Evolutionary conservation across 2,888 invertebrate genomes (phyloP).

Genomic region (Amphipyra berbera): DNA sequence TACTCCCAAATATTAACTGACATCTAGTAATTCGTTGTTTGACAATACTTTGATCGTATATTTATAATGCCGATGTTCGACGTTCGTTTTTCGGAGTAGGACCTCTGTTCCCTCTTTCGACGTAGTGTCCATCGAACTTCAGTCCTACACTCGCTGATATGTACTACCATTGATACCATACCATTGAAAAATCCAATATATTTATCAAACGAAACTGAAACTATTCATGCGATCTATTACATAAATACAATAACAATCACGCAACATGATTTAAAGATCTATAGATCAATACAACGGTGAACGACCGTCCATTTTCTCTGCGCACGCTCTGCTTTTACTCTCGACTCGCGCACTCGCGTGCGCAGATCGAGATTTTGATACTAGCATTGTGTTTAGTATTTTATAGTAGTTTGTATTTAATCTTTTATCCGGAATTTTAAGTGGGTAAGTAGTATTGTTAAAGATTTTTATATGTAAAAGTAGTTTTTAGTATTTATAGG

Average conservation of each 20-base stretch:
- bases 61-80: no score
- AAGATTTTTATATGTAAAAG: background rate
- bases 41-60: no score
- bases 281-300: slow-evolving; percentile 58
- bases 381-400: slow-evolving; percentile 30
- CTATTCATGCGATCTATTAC: slow-evolving; percentile 32
- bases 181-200: slow-evolving; percentile 1
- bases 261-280: slow-evolving; percentile 57
- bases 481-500: background rate
- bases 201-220: slow-evolving; percentile 10
- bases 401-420: slow-evolving; percentile 20
- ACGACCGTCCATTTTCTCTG: slow-evolving; percentile 68
- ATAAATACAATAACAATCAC: slow-evolving; percentile 41
- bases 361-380: slow-evolving; percentile 37
- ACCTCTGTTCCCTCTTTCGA: no score
- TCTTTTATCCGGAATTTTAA: slow-evolving; percentile 39
- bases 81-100: no score
- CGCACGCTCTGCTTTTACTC: slow-evolving; percentile 62
- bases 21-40: no score
- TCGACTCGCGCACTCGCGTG: slow-evolving; percentile 43
- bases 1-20: no score
- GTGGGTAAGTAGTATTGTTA: slow-evolving; percentile 3
- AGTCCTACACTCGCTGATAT: no score
- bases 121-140: no score
- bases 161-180: no score